Percentiles rank a stretch among this genome's conserved stretches.
phyloP scores from a whole-genome alignment of 2,797 vertebrate genomes.

The Malacoctenus gilli region DNA sequence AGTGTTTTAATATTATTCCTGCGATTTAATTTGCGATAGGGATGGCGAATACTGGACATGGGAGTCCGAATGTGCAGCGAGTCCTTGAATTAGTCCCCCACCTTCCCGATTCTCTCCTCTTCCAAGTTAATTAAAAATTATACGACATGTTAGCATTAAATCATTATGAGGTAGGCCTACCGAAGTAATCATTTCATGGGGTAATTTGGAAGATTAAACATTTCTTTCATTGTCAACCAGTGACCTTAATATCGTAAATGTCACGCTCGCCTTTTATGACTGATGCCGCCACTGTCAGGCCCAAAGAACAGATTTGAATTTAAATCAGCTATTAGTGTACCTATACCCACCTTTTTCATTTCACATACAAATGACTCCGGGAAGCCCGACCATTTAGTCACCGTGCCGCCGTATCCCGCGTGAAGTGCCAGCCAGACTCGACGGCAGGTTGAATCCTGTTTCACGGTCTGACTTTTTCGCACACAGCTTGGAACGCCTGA shows the following conservation, averaged over 20 bases:
- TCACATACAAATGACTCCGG: constrained; percentile 37
- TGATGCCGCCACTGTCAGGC: constrained; percentile 47
- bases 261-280: constrained; percentile 56
- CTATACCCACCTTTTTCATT: constrained; percentile 44
- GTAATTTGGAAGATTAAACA: constrained; percentile 78
- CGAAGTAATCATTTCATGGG: constrained; percentile 69
- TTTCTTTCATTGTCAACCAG: constrained; percentile 72
- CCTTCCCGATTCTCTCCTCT: constrained; percentile 33
- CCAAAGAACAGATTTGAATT: constrained; percentile 54
- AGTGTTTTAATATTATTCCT: constrained; percentile 18
- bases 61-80: constrained; percentile 57
- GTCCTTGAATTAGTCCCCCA: constrained; percentile 64
- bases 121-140: constrained; percentile 82
- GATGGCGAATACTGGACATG: constrained; percentile 28
- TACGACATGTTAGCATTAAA: constrained; percentile 77
- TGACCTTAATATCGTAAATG: constrained; percentile 76
- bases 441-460: constrained; percentile 54
- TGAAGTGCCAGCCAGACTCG: constrained; percentile 34
- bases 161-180: constrained; percentile 67
- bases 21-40: constrained; percentile 34
- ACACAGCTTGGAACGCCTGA: constrained; percentile 58
- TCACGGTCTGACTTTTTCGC: constrained; percentile 64
- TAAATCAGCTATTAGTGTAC: constrained; percentile 49
- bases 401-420: constrained; percentile 26
- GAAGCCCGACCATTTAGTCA: constrained; percentile 57